These are phyloP conservation scores for Todus mexicanus DNA, from an alignment of 2,797 vertebrate species.

Conservation along the genomic window DNA sequence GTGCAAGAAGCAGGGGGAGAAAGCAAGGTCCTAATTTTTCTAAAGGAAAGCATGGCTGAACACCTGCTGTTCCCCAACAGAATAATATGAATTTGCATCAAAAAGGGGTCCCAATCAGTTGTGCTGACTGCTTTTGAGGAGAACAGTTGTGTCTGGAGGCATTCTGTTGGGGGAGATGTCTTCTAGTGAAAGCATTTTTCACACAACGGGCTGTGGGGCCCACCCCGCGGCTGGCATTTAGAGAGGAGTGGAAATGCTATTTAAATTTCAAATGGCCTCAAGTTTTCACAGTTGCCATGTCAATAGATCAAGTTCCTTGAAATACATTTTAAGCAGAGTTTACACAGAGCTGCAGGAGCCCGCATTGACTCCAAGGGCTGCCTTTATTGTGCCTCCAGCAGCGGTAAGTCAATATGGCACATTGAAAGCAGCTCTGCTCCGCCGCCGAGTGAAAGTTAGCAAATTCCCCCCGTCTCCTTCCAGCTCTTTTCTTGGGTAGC, in stretches of 20 bases:
- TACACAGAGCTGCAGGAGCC: constrained; percentile 64
- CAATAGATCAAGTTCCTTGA: constrained; percentile 67
- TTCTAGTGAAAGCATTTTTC: constrained; percentile 62
- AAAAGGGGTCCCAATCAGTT: constrained; percentile 66
- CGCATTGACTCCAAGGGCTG: constrained; percentile 36
- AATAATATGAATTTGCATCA: constrained; percentile 73
- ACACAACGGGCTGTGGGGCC: constrained; percentile 35
- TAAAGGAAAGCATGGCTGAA: constrained; percentile 67
- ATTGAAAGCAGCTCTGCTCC: constrained; percentile 44
- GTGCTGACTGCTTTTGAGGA: constrained; percentile 64
- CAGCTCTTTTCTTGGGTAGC: constrained; percentile 1
- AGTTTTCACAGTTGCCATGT: constrained; percentile 65
- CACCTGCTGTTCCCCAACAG: constrained; percentile 74
- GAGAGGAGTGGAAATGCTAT: constrained; percentile 61
- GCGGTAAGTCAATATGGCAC: constrained; percentile 52
- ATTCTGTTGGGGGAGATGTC: constrained; percentile 67
- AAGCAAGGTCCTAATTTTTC: constrained; percentile 60
- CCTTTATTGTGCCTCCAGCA: constrained; percentile 56
- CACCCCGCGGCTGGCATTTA: constrained; percentile 52
- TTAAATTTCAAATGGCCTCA: constrained; percentile 71
- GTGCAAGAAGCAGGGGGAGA: background rate
- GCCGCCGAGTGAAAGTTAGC: constrained; percentile 51
- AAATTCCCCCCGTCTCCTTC: constrained; percentile 39
- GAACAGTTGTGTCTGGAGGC: constrained; percentile 66
- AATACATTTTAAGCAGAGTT: constrained; percentile 66